phyloP scores from a whole-genome alignment of 2,888 invertebrate species.

The Hemistola chrysoprasaria region DNA sequence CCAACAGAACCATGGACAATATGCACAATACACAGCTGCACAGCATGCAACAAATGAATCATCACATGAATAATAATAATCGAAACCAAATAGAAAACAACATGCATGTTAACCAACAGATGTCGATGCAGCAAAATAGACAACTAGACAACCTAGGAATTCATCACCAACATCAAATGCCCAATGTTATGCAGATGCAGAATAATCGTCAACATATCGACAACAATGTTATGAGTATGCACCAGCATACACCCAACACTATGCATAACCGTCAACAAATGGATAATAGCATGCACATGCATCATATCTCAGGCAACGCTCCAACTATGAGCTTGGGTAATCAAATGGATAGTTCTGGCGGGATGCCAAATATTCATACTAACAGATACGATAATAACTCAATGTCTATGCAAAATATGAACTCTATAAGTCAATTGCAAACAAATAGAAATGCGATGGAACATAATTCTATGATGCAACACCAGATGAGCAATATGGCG shows the following conservation, averaged over 20 bases:
- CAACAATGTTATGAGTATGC: slow-evolving; percentile 66
- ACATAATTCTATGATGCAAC: slow-evolving; percentile 70
- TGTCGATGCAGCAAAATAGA: slow-evolving; percentile 68
- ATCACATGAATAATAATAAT: slow-evolving; percentile 59
- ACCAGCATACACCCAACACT: slow-evolving; percentile 70
- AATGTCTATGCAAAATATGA: slow-evolving; percentile 68
- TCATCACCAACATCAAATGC: slow-evolving; percentile 74
- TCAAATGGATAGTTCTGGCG: slow-evolving; percentile 63
- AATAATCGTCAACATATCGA: slow-evolving; percentile 68
- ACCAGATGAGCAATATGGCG: slow-evolving; percentile 65
- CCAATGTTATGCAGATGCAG: slow-evolving; percentile 73
- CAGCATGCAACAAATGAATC: slow-evolving; percentile 71
- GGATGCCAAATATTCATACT: slow-evolving; percentile 60
- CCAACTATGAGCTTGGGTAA: slow-evolving; percentile 58
- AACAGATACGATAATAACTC: slow-evolving; percentile 69
- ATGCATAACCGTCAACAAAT: slow-evolving; percentile 72
- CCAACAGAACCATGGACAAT: slow-evolving; percentile 67
- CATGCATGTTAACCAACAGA: slow-evolving; percentile 71
- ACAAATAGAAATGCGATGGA: slow-evolving; percentile 68
- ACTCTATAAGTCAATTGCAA: slow-evolving; percentile 68
- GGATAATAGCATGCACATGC: slow-evolving; percentile 71
- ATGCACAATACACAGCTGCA: slow-evolving; percentile 70
- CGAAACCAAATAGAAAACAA: slow-evolving; percentile 64
- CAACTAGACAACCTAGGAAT: slow-evolving; percentile 64
- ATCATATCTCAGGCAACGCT: slow-evolving; percentile 65